phyloP scores from a whole-genome alignment of 2,113 vertebrate genomes.

The Corythaeola cristata region DNA sequence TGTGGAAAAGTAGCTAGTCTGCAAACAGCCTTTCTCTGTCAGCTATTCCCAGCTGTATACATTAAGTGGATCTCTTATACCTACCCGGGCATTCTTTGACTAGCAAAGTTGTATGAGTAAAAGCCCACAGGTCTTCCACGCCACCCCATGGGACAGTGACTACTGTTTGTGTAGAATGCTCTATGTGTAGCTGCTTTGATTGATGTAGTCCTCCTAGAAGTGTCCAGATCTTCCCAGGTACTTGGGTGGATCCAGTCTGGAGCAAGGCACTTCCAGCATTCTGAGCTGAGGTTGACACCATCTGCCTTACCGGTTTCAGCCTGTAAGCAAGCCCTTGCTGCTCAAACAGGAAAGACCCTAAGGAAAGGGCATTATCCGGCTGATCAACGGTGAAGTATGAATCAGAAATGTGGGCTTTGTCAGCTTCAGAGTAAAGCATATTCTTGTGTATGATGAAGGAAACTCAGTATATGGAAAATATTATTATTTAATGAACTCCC shows the following conservation, averaged over 20 bases:
- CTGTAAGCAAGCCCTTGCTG: neutral
- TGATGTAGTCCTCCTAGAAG: neutral
- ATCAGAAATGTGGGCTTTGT: neutral
- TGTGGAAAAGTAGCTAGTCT: neutral
- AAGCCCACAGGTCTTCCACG: neutral
- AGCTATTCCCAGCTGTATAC: neutral
- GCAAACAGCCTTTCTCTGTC: neutral
- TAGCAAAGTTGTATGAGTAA: neutral
- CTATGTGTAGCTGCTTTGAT: rapidly evolving
- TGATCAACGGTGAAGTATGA: neutral
- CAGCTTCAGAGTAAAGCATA: neutral
- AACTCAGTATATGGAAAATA: slow-evolving; percentile 32
- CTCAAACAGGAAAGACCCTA: neutral
- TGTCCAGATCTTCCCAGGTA: neutral
- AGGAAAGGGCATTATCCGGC: neutral
- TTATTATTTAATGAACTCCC: slow-evolving; percentile 59
- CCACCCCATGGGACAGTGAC: neutral
- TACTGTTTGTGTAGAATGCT: neutral
- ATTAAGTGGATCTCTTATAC: neutral
- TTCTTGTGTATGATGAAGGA: neutral
- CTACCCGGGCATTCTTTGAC: rapidly evolving
- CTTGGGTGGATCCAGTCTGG: neutral
- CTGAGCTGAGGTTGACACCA: neutral
- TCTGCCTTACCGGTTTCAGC: neutral
- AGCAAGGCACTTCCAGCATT: neutral